Evolutionary conservation across 2,888 invertebrate species (phyloP).

Genomic region (Belgica antarctica): DNA sequence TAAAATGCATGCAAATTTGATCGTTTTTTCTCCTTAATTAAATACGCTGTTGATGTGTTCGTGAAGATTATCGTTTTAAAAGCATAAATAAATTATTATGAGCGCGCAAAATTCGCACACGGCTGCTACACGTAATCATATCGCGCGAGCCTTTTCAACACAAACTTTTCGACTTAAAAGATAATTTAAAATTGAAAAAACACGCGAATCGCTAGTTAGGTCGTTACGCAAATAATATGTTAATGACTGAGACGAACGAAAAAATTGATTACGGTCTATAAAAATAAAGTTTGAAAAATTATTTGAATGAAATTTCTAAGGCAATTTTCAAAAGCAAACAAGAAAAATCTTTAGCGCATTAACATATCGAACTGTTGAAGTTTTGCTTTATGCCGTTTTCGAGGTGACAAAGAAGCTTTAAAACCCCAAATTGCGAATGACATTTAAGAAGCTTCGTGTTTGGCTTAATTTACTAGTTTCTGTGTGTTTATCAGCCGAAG

Average conservation of each 20-base stretch:
- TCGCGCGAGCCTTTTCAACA: background rate
- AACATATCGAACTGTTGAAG: background rate
- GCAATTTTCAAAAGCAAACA: too few relatives aligned
- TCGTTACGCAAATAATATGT: background rate
- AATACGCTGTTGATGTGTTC: background rate
- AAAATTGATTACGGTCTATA: background rate
- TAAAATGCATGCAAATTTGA: too few relatives aligned
- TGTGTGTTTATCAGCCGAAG: background rate
- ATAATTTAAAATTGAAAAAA: background rate
- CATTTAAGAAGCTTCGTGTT: constrained; percentile 1
- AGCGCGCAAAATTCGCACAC: too few relatives aligned
- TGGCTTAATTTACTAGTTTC: background rate
- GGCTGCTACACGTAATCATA: too few relatives aligned
- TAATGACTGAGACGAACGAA: background rate
- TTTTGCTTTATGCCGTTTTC: background rate
- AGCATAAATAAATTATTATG: background rate
- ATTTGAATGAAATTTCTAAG: background rate
- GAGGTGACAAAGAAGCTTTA: background rate
- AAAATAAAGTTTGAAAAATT: background rate
- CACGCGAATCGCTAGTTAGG: background rate
- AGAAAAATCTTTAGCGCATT: background rate
- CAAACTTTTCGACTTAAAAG: background rate
- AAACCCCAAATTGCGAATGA: background rate
- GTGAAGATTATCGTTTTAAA: background rate
- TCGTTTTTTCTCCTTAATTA: background rate